Conservation (phyloP, 2,888 invertebrate genomes). For the Melanostoma scalare region DNA sequence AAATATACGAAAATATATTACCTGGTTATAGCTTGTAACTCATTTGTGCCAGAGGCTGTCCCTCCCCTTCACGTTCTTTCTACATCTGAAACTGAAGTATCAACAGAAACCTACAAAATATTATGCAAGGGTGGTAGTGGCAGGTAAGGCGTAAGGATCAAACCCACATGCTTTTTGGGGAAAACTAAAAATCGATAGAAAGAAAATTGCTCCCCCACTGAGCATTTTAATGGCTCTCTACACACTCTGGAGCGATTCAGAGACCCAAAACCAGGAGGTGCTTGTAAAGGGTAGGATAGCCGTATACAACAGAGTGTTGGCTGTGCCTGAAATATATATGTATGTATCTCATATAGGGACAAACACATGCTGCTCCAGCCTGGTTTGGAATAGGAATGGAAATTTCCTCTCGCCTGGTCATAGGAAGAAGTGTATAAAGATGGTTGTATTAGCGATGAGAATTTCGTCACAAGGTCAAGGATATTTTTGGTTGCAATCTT, state of each 20-base stretch:
- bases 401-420: conserved; percentile 28
- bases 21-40: conserved; percentile 58
- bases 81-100: conserved; percentile 47
- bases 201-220: conserved; percentile 60
- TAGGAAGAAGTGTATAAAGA: conserved; percentile 32
- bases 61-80: background rate
- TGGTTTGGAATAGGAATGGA: conserved; percentile 16
- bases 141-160: background rate
- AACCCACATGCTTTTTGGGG: conserved; percentile 42
- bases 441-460: conserved; percentile 44
- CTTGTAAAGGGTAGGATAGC: conserved; percentile 3
- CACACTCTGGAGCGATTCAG: conserved; percentile 22
- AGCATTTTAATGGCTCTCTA: conserved; percentile 56
- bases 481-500: conserved; percentile 61
- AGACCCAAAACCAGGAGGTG: background rate
- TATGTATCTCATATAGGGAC: conserved; percentile 21
- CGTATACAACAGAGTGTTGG: conserved; percentile 17
- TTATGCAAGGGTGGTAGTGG: background rate
- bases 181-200: conserved; percentile 65
- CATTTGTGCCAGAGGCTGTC: conserved; percentile 39
- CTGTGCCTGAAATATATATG: conserved; percentile 46
- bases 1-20: conserved; percentile 61
- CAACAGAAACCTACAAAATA: conserved; percentile 48
- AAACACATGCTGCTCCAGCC: conserved; percentile 14
- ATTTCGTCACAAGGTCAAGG: conserved; percentile 70